Evolutionary conservation across 2,888 invertebrate species (phyloP), one percentile per base, ranked within the genome.

Genomic region (Helobdella robusta): DNA sequence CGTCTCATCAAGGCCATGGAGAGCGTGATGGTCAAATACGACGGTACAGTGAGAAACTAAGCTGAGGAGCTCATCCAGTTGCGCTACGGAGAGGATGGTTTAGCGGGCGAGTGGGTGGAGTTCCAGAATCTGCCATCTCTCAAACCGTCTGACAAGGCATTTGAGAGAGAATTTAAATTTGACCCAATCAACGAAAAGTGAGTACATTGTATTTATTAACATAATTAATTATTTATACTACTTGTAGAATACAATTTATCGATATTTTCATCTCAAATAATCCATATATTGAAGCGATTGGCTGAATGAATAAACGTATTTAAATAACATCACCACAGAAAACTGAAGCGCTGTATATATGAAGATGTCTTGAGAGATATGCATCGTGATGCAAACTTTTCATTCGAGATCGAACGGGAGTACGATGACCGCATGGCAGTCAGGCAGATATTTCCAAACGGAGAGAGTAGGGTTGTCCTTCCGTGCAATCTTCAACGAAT

Each of bases 1-100:
- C 91, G 98, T 85, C 83, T 99, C 72, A 99, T 99, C 83, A 99
- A 85, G 83, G 98, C 98, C 86, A 99, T 99, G 98, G 98, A 99
- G 84, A 92, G 92, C 74, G 95, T 98, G 54, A 82, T 82, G 82
- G 80, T 79, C 4, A 78, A 78, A 79, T 99, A 99, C 76, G 99
- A 99, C 75, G 97, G 98, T 28, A 99, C 98, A 0, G 92, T 97
- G 0, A 86, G 97, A 79, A 97, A 97, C 79, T 78, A 79, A 73
- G 76, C 78, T 5, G 78, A 80, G 67, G 82, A 82, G 70, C 70
- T 79, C 59, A 73, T 79, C 30, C 82, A 83, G 84, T 84, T 97
- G 77, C 86, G 94, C 81, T 97, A 97, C 76, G 97, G 95, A 34
- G 98, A 99, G 80, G 98, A 99, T 74, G 98, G 98, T n/a, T 83